A percentile compares a stretch with the other conserved stretches of the same genome.
Evolutionary conservation across 2,888 invertebrate genomes (phyloP).

Genomic region (Drosophila meridionalis): DNA sequence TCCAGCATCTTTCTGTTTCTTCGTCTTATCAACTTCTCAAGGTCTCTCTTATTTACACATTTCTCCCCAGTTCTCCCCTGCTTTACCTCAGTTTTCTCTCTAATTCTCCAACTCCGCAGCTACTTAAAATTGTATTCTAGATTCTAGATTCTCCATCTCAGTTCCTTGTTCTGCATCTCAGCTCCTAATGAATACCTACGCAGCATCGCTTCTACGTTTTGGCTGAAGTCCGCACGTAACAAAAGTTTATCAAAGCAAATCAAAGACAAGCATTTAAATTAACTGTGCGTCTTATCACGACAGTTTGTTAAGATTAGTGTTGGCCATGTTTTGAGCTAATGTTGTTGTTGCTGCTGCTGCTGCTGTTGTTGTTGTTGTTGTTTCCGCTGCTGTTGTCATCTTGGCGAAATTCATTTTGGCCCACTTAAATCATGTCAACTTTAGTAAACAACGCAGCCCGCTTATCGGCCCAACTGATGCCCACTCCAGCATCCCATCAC

Average conservation of each 20-base stretch:
- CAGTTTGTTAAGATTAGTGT: slow-evolving; percentile 46
- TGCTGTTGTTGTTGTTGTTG: slow-evolving; percentile 2
- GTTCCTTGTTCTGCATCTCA: not conserved
- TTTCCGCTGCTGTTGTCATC: slow-evolving; percentile 21
- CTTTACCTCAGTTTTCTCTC: not conserved
- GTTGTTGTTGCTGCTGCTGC: slow-evolving; percentile 19
- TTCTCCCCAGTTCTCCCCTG: too few species aligned
- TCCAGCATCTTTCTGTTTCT: not conserved
- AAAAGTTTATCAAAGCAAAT: slow-evolving; percentile 38
- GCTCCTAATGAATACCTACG: not conserved
- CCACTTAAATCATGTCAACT: slow-evolving; percentile 63
- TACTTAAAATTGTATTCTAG: not conserved
- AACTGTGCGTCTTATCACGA: slow-evolving; percentile 51
- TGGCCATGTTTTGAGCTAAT: slow-evolving; percentile 29
- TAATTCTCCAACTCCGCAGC: not conserved
- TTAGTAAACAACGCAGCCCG: slow-evolving; percentile 54
- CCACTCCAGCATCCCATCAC: slow-evolving; percentile 1
- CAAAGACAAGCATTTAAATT: slow-evolving; percentile 46
- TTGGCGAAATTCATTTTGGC: slow-evolving; percentile 39
- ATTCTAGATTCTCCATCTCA: not conserved
- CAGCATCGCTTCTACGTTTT: slow-evolving; percentile 4
- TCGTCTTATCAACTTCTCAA: not conserved
- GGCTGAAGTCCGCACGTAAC: slow-evolving; percentile 15
- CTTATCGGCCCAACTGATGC: slow-evolving; percentile 44
- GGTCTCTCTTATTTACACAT: too few species aligned